phyloP scores from a whole-genome alignment of 2,888 invertebrate species.

The Cephalotes varians region DNA sequence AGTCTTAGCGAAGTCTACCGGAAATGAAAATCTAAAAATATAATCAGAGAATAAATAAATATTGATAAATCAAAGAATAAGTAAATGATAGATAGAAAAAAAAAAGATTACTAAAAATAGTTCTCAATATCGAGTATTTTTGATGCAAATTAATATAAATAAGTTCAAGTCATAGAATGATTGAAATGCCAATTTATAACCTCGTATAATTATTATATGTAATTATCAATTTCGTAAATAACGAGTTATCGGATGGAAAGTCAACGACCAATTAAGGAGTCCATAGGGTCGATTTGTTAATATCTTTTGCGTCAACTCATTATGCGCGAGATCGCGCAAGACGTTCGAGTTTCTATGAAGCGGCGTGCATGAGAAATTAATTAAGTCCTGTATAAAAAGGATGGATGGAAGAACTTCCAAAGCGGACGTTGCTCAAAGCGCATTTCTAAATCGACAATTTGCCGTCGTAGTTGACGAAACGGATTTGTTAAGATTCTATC shows the following conservation, averaged over 20 bases:
- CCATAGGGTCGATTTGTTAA: slow-evolving; percentile 62
- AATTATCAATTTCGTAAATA: slow-evolving; percentile 37
- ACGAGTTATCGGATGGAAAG: slow-evolving; percentile 43
- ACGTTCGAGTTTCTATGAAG: slow-evolving; percentile 65
- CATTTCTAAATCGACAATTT: slow-evolving; percentile 70
- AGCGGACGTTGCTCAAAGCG: slow-evolving; percentile 72
- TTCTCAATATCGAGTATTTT: not conserved
- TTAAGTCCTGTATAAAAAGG: slow-evolving; percentile 61
- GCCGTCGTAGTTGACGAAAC: slow-evolving; percentile 65
- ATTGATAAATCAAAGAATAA: not conserved
- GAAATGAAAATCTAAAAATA: not conserved
- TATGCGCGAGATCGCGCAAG: slow-evolving; percentile 61
- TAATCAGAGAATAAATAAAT: too few relatives aligned
- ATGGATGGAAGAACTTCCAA: slow-evolving; percentile 44
- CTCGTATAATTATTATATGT: slow-evolving; percentile 19
- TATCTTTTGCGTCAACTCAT: slow-evolving; percentile 66
- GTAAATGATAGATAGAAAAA: not conserved
- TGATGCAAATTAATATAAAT: not conserved
- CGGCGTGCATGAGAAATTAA: slow-evolving; percentile 73
- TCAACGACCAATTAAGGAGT: slow-evolving; percentile 52
- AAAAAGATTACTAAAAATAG: not conserved
- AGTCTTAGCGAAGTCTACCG: not conserved
- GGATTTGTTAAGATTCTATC: slow-evolving; percentile 43
- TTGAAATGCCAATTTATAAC: slow-evolving; percentile 4
- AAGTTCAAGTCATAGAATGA: not conserved